Conservation (phyloP, 2,888 invertebrate species). For the Pyrocoelia pectoralis region DNA sequence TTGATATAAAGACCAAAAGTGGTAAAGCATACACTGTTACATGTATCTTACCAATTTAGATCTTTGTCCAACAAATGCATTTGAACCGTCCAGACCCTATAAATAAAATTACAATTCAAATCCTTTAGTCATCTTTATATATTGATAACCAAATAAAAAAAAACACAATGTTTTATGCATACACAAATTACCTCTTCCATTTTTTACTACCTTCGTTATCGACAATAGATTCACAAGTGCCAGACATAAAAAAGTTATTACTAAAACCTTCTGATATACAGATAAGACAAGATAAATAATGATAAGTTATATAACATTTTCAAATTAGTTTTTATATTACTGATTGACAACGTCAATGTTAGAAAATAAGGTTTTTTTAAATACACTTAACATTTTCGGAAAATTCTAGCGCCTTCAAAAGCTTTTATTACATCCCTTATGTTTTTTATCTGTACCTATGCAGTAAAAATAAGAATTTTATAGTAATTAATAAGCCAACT, state of each 20-base stretch:
- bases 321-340: neutral
- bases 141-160: neutral
- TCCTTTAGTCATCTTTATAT: conserved; percentile 21
- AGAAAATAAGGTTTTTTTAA: too few species aligned
- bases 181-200: neutral
- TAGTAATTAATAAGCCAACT: too few species aligned
- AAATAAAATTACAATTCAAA: conserved; percentile 50
- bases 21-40: conserved; percentile 47
- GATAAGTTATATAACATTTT: neutral
- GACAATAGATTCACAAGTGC: neutral
- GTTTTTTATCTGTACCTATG: too few species aligned
- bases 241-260: neutral
- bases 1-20: conserved; percentile 37
- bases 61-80: conserved; percentile 62
- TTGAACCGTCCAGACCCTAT: conserved; percentile 62
- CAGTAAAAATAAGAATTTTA: too few species aligned
- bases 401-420: too few species aligned
- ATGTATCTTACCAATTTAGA: conserved; percentile 61
- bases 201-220: neutral
- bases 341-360: too few species aligned
- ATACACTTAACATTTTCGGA: too few species aligned
- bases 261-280: neutral
- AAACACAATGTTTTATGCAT: neutral
- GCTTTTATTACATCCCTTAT: too few species aligned
- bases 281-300: neutral